Evolutionary conservation across 2,888 invertebrate species (phyloP).

Genomic region (Danaus chrysippus): DNA sequence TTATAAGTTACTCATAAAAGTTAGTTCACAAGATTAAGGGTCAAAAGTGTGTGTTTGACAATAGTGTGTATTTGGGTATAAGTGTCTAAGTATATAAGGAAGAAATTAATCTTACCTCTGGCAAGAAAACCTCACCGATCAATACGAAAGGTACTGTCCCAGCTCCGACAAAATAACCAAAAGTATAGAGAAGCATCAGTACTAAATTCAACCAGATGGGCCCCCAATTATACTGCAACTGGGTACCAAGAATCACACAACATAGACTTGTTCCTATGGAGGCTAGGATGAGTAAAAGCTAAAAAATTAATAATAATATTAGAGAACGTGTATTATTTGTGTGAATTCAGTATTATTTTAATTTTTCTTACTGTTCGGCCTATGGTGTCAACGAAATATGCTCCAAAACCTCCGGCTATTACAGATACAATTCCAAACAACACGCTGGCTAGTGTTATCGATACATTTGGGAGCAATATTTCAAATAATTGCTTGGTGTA

Average conservation of each 20-base stretch:
- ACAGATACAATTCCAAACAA: constrained; percentile 47
- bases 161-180: constrained; percentile 26
- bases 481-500: constrained; percentile 57
- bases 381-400: constrained; percentile 49
- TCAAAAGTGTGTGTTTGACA: too few relatives aligned
- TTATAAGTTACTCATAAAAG: background rate
- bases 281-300: constrained; percentile 40
- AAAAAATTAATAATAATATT: constrained; percentile 16
- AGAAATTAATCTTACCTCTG: constrained; percentile 28
- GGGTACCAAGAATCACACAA: constrained; percentile 36
- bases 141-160: constrained; percentile 32
- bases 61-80: background rate
- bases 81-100: background rate
- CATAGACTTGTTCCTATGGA: constrained; percentile 32
- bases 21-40: background rate
- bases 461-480: constrained; percentile 51
- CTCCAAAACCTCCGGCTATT: constrained; percentile 45
- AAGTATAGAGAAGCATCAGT: constrained; percentile 33
- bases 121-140: constrained; percentile 34
- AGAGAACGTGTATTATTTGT: background rate
- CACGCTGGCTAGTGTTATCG: constrained; percentile 50
- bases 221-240: constrained; percentile 37
- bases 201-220: constrained; percentile 36
- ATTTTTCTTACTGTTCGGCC: constrained; percentile 53
- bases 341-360: background rate